Evolutionary conservation across 2,888 invertebrate genomes (phyloP), one percentile per base, ranked within the genome.

Genomic region (Lasiommata megera): DNA sequence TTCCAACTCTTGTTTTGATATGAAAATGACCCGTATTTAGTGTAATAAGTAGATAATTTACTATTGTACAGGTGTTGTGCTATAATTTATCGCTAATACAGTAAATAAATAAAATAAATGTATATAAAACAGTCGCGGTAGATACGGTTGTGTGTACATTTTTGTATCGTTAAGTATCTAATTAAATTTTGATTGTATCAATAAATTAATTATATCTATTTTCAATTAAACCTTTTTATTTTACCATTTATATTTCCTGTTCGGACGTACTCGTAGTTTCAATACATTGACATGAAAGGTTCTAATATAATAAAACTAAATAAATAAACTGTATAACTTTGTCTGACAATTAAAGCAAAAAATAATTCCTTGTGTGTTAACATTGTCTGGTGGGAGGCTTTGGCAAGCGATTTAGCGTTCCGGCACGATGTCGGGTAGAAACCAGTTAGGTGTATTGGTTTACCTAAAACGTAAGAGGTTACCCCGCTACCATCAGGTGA

Each of bases 171-270:
- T 77, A 79, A 77, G 71, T 65, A 61, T 58, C 11, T 50, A 40
- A 38, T 9, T 38, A 23, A 18, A 60, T 67, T 75, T 73, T 77
- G 76, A 76, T 77, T 74, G 80, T 81, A 64, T 84, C 83, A 87
- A 85, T 88, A 87, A 87, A 87, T 79, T 87, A 86, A 86, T 77
- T 81, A 76, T 79, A 84, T 79, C 82, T 87, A 88, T 88, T 88
- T 87, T 88, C 83, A 82, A 71, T 65, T 60, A 67, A 47, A 36
- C 11, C 58, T 51, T 58, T 54, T 62, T 62, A 46, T 36, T 43
- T 11, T 34, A 23, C 5, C 5, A 3, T 23, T 2, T 23, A 5
- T 23, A 3, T 3, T 23, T 23, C 5, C 23, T 23, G 23, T 23
- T 23, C 23, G 3, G 23, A 23, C 2, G 23, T 2, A 2, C 23